Percentiles rank a stretch among this genome's conserved stretches.
Conservation (phyloP, 37 sponge, comb jelly and placozoan genomes). For the Tethya wilhelma region DNA sequence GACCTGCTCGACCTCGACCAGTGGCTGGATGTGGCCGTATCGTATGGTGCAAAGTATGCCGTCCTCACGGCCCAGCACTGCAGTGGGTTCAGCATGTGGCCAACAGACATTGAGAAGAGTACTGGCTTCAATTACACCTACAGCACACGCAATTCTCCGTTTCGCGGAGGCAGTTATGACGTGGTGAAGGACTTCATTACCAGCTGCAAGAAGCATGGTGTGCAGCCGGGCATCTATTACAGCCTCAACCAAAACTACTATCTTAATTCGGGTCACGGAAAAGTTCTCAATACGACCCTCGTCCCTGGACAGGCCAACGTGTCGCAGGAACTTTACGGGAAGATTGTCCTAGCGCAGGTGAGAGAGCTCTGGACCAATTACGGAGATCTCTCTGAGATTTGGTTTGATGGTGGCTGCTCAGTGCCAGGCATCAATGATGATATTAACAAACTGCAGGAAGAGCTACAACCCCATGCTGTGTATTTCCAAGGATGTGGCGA, state of each 20-base stretch:
- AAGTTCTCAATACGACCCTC: constrained; percentile 25
- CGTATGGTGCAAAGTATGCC: constrained; percentile 59
- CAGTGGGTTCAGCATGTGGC: constrained; percentile 77
- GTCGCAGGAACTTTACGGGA: constrained; percentile 50
- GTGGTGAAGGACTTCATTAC: constrained; percentile 48
- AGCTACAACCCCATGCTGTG: constrained; percentile 56
- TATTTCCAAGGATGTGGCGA: constrained; percentile 50
- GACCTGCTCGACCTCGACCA: constrained; percentile 22
- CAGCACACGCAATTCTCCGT: constrained; percentile 32
- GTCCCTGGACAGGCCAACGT: constrained; percentile 58
- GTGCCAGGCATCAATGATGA: constrained; percentile 43
- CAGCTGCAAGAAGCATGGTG: constrained; percentile 19
- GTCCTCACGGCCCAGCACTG: constrained; percentile 70
- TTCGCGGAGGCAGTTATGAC: constrained; percentile 33
- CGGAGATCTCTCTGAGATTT: constrained; percentile 59
- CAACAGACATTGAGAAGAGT: constrained; percentile 37
- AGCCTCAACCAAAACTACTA: constrained; percentile 71
- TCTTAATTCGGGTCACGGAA: constrained; percentile 31
- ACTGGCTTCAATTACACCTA: constrained; percentile 60
- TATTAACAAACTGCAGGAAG: constrained; percentile 8
- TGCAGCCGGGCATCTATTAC: constrained; percentile 74
- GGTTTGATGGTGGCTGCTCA: constrained; percentile 70
- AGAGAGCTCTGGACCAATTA: constrained; percentile 67
- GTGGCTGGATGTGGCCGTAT: constrained; percentile 30
- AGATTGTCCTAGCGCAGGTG: constrained; percentile 63